Percentiles rank a stretch among this genome's conserved stretches.
phyloP scores from a whole-genome alignment of 2,113 vertebrate species.

The Vanacampus margaritifer region DNA sequence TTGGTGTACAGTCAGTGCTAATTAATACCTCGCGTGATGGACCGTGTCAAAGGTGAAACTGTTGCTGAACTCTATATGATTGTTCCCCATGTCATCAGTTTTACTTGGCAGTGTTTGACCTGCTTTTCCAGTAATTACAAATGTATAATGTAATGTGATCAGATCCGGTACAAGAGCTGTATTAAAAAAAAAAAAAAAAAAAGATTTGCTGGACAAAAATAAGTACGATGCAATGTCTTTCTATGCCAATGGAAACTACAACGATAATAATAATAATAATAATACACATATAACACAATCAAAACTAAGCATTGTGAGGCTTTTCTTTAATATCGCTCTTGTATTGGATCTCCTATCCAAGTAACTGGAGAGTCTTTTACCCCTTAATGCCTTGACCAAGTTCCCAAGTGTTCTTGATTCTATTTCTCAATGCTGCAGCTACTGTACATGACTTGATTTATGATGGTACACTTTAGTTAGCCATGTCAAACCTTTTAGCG shows the following conservation, averaged over 20 bases:
- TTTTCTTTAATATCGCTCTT: conserved; percentile 1
- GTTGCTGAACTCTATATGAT: conserved; percentile 16
- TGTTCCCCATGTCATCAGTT: conserved; percentile 30
- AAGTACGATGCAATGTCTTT: not conserved
- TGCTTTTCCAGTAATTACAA: not conserved
- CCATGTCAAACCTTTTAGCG: not conserved
- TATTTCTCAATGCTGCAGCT: conserved; percentile 17
- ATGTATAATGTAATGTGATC: not conserved
- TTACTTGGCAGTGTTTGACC: not conserved
- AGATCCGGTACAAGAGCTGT: not conserved
- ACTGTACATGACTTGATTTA: conserved; percentile 1
- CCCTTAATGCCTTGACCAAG: conserved; percentile 47
- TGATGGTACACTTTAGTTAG: not conserved
- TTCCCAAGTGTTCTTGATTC: conserved; percentile 28
- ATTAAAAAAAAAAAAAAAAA: no score
- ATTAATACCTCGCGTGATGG: conserved; percentile 41
- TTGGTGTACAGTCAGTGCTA: conserved; percentile 13
- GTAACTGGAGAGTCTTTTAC: not conserved
- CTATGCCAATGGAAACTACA: not conserved
- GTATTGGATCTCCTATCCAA: not conserved
- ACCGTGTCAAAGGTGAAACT: conserved; percentile 15
- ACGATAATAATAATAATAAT: not conserved
- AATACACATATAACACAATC: not conserved
- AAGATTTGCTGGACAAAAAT: not conserved
- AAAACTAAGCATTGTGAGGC: not conserved